Evolutionary conservation across 2,797 vertebrate species (phyloP), one percentile per base, ranked within the genome.

Genomic region (Melanotaenia nigrans): DNA sequence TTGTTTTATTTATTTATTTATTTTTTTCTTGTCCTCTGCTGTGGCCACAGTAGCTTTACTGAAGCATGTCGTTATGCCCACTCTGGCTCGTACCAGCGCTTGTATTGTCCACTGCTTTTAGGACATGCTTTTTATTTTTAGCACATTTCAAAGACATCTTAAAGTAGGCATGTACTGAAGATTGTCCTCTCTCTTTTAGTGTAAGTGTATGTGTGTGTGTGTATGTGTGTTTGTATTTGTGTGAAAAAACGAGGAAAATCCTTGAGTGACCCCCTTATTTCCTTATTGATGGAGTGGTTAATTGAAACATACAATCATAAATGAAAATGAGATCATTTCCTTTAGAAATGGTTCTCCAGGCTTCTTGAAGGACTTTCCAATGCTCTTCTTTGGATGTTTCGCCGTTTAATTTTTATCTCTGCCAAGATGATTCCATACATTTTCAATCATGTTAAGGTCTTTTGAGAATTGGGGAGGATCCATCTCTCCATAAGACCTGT

Each of bases 21-120:
- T 68, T 73, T 68, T 65, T 33, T 42, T 68, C 71, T 30, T 42
- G 33, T 77, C 71, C 71, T 65, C 54, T 61, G 65, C 66, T 82
- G 64, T 51, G 71, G 69, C 75, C 75, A 75, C 60, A 54, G 62
- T 61, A 68, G 81, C 75, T 82, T 81, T 75, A 81, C 68, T 78
- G 73, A 83, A 71, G 87, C 83, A 65, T 82, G 77, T 71, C 68
- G 74, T 83, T 76, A 51, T 33, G 63, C 65, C 61, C 38, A 3
- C 85, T 65, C 65, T 65, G 51, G 60, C 42, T 68, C 72, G 51
- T 28, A 71, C 66, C 61, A 73, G 49, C 56, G 51, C 65, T 73
- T 57, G 47, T 38, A 72, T 76, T 85, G 78, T 80, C 82, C 59
- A 24, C 45, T 71, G 58, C 60, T 77, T 76, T 81, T 57, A 57